Percentiles rank a stretch among this genome's conserved stretches.
Conservation (phyloP, 1,140 invertebrate genomes). For the Venustaconcha ellipsiformis region DNA sequence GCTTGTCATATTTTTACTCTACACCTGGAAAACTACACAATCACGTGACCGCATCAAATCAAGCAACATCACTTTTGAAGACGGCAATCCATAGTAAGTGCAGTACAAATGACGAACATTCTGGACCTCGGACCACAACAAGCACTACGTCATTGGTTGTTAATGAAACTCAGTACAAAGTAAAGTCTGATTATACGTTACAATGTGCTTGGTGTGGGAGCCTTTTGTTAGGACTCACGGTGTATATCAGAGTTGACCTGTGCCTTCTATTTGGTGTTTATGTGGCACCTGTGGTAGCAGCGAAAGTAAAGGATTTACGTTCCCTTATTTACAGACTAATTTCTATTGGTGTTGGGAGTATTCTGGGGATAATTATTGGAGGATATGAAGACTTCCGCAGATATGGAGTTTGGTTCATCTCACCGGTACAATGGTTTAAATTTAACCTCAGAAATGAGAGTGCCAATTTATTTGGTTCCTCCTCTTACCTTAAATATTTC, state of each 20-base stretch:
- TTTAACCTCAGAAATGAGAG: slow-evolving; percentile 43
- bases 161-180: no score
- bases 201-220: no score
- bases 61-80: neutral
- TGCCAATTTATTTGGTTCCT: no score
- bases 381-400: slow-evolving; percentile 41
- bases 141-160: no score
- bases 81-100: neutral
- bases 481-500: neutral
- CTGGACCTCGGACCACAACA: no score
- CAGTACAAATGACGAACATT: slow-evolving; percentile 6
- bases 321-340: neutral
- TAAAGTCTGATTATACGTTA: no score
- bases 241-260: no score
- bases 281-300: no score
- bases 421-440: slow-evolving; percentile 55
- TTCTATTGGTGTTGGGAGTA: slow-evolving; percentile 20
- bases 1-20: neutral
- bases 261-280: no score
- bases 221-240: no score
- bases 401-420: slow-evolving; percentile 52
- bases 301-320: neutral
- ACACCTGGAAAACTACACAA: no score
- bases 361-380: slow-evolving; percentile 31
- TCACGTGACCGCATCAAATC: no score